Evolutionary conservation across 2,113 vertebrate genomes (phyloP).

Genomic region (Rafetus swinhoei): DNA sequence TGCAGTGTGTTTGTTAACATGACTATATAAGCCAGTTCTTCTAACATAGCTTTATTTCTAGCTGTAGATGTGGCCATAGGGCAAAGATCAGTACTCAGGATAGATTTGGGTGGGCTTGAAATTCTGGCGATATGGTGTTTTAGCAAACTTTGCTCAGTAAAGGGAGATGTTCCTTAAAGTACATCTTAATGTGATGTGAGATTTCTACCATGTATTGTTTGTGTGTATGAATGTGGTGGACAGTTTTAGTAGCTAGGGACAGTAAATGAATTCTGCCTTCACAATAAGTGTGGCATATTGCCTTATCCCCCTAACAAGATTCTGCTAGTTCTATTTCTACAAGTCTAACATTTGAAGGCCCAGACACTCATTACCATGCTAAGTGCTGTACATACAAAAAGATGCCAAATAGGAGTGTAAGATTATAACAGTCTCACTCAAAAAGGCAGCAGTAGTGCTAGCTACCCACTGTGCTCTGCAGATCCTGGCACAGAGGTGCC

Average conservation of each 20-base stretch:
- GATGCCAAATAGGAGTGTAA: not conserved
- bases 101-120: rapidly evolving
- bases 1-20: not conserved
- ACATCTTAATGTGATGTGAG: not conserved
- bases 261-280: too few species aligned
- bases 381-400: not conserved
- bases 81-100: not conserved
- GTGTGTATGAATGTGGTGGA: not conserved
- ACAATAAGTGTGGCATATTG: too few species aligned
- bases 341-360: not conserved
- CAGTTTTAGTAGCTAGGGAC: too few species aligned
- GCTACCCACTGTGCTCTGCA: not conserved
- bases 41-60: not conserved
- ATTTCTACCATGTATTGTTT: not conserved
- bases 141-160: not conserved
- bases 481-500: not conserved
- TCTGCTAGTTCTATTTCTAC: too few species aligned
- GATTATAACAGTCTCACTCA: not conserved
- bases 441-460: not conserved
- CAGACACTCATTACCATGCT: not conserved
- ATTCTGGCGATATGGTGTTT: not conserved
- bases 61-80: not conserved
- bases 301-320: too few species aligned
- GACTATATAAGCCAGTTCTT: not conserved
- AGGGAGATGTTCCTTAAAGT: not conserved